Percentiles rank a stretch among this genome's conserved stretches.
Evolutionary conservation across 2,888 invertebrate species (phyloP).

Genomic region (Leucophenga montana): DNA sequence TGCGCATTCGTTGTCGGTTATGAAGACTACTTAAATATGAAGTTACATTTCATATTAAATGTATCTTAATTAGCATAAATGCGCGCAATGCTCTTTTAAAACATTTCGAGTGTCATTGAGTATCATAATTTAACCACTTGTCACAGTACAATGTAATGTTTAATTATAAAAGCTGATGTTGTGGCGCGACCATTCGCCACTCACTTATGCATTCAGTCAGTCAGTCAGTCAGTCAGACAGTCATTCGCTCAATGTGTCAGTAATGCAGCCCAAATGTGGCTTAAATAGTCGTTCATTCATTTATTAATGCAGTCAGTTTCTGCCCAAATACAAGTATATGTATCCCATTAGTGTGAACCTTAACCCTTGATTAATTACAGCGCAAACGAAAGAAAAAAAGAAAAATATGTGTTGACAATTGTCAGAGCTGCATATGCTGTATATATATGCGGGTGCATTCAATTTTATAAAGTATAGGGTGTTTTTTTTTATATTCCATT

Average conservation of each 20-base stretch:
- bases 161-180: slow-evolving; percentile 6
- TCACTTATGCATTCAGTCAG: neutral
- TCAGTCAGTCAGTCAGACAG: neutral
- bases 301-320: neutral
- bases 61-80: slow-evolving; percentile 26
- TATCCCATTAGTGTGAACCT: slow-evolving; percentile 6
- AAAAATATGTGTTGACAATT: neutral
- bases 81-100: neutral
- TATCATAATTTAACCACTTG: slow-evolving; percentile 19
- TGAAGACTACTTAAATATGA: neutral
- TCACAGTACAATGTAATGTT: slow-evolving; percentile 10
- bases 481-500: no score
- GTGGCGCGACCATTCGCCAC: neutral
- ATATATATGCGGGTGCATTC: no score
- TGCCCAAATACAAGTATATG: neutral
- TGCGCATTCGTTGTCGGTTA: no score
- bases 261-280: neutral
- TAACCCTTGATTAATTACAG: slow-evolving; percentile 20
- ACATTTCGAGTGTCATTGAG: slow-evolving; percentile 10
- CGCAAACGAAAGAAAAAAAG: neutral
- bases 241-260: neutral
- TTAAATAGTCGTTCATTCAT: neutral
- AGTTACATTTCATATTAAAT: neutral
- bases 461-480: no score
- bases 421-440: no score